phyloP scores from a whole-genome alignment of 2,113 vertebrate species.

The Cacatua alba region DNA sequence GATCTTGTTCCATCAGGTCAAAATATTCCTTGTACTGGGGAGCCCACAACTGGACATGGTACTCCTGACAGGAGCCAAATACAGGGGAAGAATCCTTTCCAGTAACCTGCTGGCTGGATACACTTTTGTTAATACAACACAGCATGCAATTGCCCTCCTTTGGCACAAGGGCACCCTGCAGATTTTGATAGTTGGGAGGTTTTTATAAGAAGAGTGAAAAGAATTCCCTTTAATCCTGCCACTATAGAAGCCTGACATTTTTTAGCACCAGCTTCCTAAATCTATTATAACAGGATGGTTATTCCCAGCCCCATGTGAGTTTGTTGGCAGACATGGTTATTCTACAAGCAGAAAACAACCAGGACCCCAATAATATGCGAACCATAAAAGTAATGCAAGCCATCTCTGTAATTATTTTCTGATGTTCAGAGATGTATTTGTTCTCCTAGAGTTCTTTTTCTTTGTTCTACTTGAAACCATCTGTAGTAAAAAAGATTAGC shows the following conservation, averaged over 20 bases:
- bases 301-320: background rate
- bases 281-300: background rate
- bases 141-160: background rate
- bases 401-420: conserved; percentile 5
- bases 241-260: background rate
- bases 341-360: background rate
- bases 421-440: background rate
- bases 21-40: background rate
- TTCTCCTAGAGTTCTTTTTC: background rate
- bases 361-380: background rate
- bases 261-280: conserved; percentile 6
- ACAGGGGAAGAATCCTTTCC: background rate
- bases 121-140: background rate
- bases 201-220: background rate
- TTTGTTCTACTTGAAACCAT: conserved; percentile 18
- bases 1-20: background rate
- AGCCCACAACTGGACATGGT: background rate
- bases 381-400: background rate
- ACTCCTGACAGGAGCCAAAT: background rate
- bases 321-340: background rate
- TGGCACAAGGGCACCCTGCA: background rate
- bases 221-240: background rate
- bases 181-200: background rate
- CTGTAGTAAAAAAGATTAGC: background rate
- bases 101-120: background rate